Percentiles rank a stretch among this genome's conserved stretches.
phyloP scores from a whole-genome alignment of 2,797 vertebrate species.

The Streptopelia turtur region DNA sequence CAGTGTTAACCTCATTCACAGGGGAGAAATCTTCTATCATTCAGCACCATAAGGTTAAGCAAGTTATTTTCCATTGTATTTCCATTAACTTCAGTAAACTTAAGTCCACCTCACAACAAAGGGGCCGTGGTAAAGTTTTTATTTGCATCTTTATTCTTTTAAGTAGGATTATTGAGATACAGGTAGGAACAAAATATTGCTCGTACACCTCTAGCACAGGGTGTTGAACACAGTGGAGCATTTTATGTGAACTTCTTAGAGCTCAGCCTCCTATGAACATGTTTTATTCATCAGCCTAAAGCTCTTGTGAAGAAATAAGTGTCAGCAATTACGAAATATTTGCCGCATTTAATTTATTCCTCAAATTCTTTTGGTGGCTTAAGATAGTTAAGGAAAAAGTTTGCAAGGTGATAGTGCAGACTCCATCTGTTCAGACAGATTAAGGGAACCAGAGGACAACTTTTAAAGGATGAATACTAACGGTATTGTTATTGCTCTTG shows the following conservation, averaged over 20 bases:
- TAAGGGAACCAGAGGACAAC: slow-evolving; percentile 26
- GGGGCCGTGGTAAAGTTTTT: not conserved
- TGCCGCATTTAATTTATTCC: not conserved
- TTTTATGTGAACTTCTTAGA: not conserved
- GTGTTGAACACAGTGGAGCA: not conserved
- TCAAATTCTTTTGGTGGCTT: not conserved
- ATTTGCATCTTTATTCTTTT: not conserved
- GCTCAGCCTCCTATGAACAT: not conserved
- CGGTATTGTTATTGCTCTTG: slow-evolving; percentile 57
- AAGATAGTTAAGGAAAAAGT: slow-evolving; percentile 11
- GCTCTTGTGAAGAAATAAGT: not conserved
- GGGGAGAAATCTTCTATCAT: not conserved
- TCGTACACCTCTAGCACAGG: not conserved
- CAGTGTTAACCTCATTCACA: rapidly evolving
- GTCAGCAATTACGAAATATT: not conserved
- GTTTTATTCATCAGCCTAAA: not conserved
- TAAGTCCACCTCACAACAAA: too few relatives aligned
- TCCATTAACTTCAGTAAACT: not conserved
- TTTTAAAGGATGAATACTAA: slow-evolving; percentile 5
- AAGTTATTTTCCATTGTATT: not conserved
- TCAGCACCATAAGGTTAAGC: not conserved
- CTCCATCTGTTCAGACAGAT: slow-evolving; percentile 59
- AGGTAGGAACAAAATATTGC: not conserved
- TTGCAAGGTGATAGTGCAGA: slow-evolving; percentile 47
- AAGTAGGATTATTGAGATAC: not conserved